phyloP scores from a whole-genome alignment of 2,113 vertebrate genomes.

The Dromaius novaehollandiae region DNA sequence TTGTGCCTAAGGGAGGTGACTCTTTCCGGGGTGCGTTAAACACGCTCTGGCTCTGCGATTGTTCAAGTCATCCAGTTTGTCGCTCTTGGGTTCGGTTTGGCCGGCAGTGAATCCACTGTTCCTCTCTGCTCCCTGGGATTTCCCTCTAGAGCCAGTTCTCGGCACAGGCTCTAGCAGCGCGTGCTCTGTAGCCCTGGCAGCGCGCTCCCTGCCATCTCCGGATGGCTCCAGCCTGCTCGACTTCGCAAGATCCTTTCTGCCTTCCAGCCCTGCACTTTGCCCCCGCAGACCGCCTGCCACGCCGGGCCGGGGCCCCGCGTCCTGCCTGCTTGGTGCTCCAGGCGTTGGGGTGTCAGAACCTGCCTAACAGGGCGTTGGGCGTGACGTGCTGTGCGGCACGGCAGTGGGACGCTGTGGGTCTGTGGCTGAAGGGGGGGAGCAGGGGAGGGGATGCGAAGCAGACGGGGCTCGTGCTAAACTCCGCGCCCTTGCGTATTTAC shows the following conservation, averaged over 20 bases:
- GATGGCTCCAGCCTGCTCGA: fast-evolving
- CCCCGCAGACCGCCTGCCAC: fast-evolving
- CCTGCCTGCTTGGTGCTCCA: no score
- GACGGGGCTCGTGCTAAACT: not conserved
- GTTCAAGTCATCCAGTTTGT: fast-evolving
- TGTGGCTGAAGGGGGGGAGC: not conserved
- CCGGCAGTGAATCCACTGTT: fast-evolving
- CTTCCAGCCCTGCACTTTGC: not conserved
- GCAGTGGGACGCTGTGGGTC: not conserved
- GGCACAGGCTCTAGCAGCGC: fast-evolving
- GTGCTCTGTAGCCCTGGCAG: fast-evolving
- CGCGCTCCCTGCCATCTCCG: not conserved
- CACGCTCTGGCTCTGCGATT: not conserved
- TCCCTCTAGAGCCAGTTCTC: not conserved
- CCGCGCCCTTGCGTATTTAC: not conserved
- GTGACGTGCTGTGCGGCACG: not conserved
- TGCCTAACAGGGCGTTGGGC: no score
- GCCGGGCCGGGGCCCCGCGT: no score
- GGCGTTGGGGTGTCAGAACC: no score
- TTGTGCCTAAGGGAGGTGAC: no score
- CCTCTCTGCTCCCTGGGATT: not conserved
- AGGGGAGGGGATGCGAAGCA: not conserved
- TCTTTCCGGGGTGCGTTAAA: not conserved
- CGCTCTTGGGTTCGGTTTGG: fast-evolving
- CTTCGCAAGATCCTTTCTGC: not conserved